phyloP scores from a whole-genome alignment of 2,888 invertebrate species.

The Nemotelus pantherinus region DNA sequence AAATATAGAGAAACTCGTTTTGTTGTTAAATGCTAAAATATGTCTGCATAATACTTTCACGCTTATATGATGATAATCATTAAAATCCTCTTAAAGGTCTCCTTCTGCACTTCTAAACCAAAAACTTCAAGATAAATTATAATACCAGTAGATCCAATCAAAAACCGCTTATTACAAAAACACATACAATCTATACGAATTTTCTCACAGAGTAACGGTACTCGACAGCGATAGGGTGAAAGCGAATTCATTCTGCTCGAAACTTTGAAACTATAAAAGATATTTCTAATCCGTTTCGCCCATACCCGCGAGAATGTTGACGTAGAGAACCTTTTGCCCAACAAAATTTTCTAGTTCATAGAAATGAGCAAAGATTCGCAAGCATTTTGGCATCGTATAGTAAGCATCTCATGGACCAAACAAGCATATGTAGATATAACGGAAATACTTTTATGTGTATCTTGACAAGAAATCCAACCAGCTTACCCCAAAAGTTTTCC shows the following conservation, averaged over 20 bases:
- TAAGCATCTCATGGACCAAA: background rate
- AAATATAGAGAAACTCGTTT: no score
- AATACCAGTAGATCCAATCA: no score
- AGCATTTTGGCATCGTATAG: background rate
- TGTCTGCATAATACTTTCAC: no score
- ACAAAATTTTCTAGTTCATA: slow-evolving; percentile 34
- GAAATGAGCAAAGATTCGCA: slow-evolving; percentile 32
- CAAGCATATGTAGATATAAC: background rate
- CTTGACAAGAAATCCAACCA: background rate
- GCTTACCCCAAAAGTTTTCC: background rate
- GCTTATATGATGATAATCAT: no score
- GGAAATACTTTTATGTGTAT: background rate
- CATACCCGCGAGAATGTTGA: background rate
- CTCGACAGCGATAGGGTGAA: no score
- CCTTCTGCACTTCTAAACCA: no score
- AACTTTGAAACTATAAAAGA: slow-evolving; percentile 17
- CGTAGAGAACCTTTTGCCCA: slow-evolving; percentile 19
- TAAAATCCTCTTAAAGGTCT: no score
- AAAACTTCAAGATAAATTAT: no score
- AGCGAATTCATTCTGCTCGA: background rate
- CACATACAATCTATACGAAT: no score
- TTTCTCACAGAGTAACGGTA: no score
- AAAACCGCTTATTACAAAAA: no score
- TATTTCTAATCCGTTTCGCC: slow-evolving; percentile 17
- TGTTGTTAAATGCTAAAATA: no score